Evolutionary conservation across 2,888 invertebrate species (phyloP).

Genomic region (Orchestes rusci): DNA sequence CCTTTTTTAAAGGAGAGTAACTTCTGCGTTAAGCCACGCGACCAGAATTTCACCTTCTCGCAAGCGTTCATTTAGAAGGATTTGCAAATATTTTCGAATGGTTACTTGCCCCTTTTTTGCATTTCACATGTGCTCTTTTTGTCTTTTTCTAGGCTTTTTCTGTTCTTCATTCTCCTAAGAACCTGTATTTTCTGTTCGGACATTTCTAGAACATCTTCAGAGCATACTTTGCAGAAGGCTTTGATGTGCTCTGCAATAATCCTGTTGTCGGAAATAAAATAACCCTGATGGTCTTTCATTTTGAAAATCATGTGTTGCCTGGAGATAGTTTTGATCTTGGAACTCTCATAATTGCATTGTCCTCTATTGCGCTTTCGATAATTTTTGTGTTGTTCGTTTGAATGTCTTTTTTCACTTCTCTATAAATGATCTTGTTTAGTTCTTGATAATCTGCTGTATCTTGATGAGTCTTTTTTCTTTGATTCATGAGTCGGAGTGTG

Average conservation of each 20-base stretch:
- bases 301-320: background rate
- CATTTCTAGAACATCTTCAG: background rate
- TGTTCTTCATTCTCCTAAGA: background rate
- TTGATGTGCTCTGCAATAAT: background rate
- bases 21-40: background rate
- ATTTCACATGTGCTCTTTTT: background rate
- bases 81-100: background rate
- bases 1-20: background rate
- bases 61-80: background rate
- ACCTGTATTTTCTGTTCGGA: background rate
- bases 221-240: background rate
- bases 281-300: background rate
- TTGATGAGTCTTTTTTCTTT: background rate
- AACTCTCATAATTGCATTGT: conserved; percentile 6
- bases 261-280: background rate
- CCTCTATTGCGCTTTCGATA: conserved; percentile 5
- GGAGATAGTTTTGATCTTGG: conserved; percentile 2
- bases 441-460: background rate
- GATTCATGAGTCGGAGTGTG: no score
- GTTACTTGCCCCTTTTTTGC: background rate
- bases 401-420: conserved; percentile 7
- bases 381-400: conserved; percentile 6
- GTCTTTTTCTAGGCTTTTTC: background rate
- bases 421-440: conserved; percentile 3
- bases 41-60: background rate